Conservation (phyloP, 2,113 vertebrate species). For the Corythornis cristatus region DNA sequence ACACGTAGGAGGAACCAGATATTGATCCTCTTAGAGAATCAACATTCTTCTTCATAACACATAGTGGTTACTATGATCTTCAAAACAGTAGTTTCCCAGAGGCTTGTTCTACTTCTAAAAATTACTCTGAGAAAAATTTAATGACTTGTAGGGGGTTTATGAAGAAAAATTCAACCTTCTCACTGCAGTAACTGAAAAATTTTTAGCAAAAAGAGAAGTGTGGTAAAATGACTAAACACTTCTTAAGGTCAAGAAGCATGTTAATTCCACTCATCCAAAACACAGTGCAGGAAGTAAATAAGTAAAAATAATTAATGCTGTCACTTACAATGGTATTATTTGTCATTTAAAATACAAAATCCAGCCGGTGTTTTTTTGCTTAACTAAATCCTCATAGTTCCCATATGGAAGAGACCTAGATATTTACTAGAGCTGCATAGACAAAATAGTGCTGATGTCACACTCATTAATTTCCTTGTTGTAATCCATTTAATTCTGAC, state of each 20-base stretch:
- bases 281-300: not conserved
- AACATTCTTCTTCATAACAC: not conserved
- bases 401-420: not conserved
- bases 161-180: not conserved
- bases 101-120: not conserved
- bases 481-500: not conserved
- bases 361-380: not conserved
- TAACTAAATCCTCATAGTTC: not conserved
- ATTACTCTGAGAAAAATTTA: not conserved
- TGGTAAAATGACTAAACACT: not conserved
- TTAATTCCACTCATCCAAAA: not conserved
- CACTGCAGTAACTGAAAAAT: not conserved
- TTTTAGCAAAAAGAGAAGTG: not conserved
- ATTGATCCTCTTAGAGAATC: not conserved
- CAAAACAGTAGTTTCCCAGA: not conserved
- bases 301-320: not conserved
- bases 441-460: not conserved
- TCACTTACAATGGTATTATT: not conserved
- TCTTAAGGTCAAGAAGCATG: not conserved
- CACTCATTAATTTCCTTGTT: not conserved
- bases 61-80: not conserved
- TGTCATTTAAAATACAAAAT: not conserved
- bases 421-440: not conserved
- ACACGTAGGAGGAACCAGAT: not conserved
- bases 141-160: not conserved